Conservation (phyloP, 2,113 vertebrate genomes). For the Nyctereutes procyonoides region DNA sequence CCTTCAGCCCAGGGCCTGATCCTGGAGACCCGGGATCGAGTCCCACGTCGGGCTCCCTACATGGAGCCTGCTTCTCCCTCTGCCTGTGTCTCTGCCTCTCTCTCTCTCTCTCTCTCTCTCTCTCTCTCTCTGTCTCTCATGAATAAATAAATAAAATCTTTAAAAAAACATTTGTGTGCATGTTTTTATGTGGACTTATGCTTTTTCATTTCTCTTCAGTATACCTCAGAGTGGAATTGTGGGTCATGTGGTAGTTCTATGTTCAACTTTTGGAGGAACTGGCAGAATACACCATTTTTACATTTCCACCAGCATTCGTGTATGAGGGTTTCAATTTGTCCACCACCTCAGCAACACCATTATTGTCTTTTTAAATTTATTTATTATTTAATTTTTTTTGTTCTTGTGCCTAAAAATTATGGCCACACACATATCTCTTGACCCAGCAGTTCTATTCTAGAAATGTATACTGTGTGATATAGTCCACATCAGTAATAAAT, state of each 20-base stretch:
- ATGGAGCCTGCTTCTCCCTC: too few relatives aligned
- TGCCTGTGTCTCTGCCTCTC: too few relatives aligned
- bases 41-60: too few relatives aligned
- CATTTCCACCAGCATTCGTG: not conserved
- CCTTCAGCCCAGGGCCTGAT: too few relatives aligned
- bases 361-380: not conserved
- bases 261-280: not conserved
- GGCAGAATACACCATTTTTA: not conserved
- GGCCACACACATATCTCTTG: not conserved
- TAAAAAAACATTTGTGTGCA: not conserved
- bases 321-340: not conserved
- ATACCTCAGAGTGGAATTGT: not conserved
- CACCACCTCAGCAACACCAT: not conserved
- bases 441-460: not conserved
- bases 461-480: not conserved
- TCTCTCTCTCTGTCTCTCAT: too few relatives aligned
- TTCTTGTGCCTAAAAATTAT: not conserved
- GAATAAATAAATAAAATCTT: too few relatives aligned
- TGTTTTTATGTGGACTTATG: not conserved
- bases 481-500: not conserved
- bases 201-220: not conserved
- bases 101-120: too few relatives aligned
- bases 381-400: too few relatives aligned
- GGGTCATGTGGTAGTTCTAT: not conserved
- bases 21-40: too few relatives aligned